A percentile compares a stretch with the other conserved stretches of the same genome.
phyloP scores from a whole-genome alignment of 2,113 vertebrate species.

The Muntiacus reevesi region DNA sequence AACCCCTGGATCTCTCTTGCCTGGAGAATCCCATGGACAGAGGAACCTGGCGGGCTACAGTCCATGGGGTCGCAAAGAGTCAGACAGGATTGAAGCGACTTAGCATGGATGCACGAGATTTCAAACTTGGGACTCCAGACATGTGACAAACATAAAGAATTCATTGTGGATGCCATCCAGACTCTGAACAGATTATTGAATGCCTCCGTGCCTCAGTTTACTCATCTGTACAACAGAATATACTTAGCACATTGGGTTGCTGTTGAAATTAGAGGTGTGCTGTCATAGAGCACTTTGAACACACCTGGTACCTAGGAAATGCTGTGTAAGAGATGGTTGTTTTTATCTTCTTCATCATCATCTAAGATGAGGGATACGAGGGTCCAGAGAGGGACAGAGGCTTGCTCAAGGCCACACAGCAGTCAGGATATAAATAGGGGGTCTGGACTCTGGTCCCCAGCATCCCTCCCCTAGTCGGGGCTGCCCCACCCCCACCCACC shows the following conservation, averaged over 20 bases:
- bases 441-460: neutral
- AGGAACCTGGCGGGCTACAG: neutral
- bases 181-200: neutral
- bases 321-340: neutral
- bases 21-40: neutral
- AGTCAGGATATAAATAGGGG: neutral
- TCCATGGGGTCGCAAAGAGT: neutral
- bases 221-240: neutral
- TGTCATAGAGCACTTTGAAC: neutral
- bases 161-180: neutral
- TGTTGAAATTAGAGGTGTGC: accelerated
- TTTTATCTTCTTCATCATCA: accelerated
- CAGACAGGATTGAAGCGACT: neutral
- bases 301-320: neutral
- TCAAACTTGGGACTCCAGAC: neutral
- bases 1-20: neutral
- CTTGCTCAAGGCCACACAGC: neutral
- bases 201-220: neutral
- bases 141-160: neutral
- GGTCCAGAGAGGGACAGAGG: neutral
- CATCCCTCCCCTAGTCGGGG: neutral
- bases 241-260: neutral
- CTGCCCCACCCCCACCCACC: neutral
- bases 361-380: neutral
- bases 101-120: neutral